phyloP scores from a whole-genome alignment of 2,797 vertebrate species.

The Scleropages formosus region DNA sequence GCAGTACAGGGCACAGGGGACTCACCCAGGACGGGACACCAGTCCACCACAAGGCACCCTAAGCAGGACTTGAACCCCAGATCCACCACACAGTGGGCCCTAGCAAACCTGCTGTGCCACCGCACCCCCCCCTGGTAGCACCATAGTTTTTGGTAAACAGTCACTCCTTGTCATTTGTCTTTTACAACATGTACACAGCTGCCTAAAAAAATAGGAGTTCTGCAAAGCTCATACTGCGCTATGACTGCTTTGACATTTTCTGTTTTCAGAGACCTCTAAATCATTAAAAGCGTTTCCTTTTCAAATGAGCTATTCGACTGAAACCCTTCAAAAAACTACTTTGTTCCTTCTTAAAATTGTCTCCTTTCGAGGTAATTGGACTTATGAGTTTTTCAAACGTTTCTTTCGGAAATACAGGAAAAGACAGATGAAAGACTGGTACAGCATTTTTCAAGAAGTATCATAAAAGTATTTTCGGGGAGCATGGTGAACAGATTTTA shows the following conservation, averaged over 20 bases:
- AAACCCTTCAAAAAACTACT: background rate
- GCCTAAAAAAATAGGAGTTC: slow-evolving; percentile 2
- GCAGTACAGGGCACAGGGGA: no score
- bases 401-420: background rate
- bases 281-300: slow-evolving; percentile 14
- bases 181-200: background rate
- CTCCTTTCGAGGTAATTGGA: slow-evolving; percentile 36
- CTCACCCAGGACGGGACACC: no score
- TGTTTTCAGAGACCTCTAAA: background rate
- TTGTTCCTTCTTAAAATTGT: slow-evolving; percentile 27
- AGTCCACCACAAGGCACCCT: no score
- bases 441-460: background rate
- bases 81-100: no score
- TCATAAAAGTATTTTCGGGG: background rate
- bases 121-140: no score
- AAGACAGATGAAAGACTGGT: background rate
- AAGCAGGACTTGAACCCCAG: no score
- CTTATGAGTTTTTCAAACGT: slow-evolving; percentile 7
- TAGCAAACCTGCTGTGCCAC: no score
- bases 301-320: slow-evolving; percentile 19
- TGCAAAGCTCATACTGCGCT: background rate
- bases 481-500: background rate
- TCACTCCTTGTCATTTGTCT: background rate
- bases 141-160: no score
- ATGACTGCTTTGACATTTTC: slow-evolving; percentile 22